Percentiles rank a stretch among this genome's conserved stretches.
Evolutionary conservation across 2,113 vertebrate species (phyloP).

Genomic region (Collichthys lucidus): DNA sequence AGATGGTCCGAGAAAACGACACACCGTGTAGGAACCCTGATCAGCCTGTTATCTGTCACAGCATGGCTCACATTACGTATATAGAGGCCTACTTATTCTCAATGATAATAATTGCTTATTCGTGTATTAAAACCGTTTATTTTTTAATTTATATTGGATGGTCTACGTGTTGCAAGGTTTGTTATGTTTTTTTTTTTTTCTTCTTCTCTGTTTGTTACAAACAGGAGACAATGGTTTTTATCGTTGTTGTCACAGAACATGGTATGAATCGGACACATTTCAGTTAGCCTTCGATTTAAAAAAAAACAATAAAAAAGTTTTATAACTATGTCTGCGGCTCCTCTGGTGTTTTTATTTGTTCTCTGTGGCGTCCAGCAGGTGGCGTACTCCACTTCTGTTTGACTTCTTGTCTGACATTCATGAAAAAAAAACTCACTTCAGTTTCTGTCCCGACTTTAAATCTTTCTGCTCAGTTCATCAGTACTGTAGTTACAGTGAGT

Average conservation of each 20-base stretch:
- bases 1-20: not conserved
- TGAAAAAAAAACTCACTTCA: not conserved
- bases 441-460: not conserved
- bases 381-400: not conserved
- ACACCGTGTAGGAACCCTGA: conserved; percentile 19
- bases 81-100: conserved; percentile 76
- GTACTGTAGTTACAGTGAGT: not conserved
- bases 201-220: conserved; percentile 63
- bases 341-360: conserved; percentile 18
- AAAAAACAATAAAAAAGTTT: conserved; percentile 79
- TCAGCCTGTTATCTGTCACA: conserved; percentile 47
- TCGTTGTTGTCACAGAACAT: conserved; percentile 69
- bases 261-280: conserved; percentile 80
- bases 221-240: conserved; percentile 68
- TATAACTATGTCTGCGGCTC: conserved; percentile 58
- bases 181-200: conserved; percentile 56
- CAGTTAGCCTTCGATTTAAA: conserved; percentile 77
- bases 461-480: not conserved
- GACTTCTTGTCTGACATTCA: not conserved
- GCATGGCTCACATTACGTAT: conserved; percentile 70
- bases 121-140: conserved; percentile 71
- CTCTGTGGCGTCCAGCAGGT: not conserved
- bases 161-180: conserved; percentile 70
- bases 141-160: conserved; percentile 78
- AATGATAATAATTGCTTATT: conserved; percentile 70